phyloP scores from a whole-genome alignment of 2,888 invertebrate genomes.

The Sisyra terminalis region DNA sequence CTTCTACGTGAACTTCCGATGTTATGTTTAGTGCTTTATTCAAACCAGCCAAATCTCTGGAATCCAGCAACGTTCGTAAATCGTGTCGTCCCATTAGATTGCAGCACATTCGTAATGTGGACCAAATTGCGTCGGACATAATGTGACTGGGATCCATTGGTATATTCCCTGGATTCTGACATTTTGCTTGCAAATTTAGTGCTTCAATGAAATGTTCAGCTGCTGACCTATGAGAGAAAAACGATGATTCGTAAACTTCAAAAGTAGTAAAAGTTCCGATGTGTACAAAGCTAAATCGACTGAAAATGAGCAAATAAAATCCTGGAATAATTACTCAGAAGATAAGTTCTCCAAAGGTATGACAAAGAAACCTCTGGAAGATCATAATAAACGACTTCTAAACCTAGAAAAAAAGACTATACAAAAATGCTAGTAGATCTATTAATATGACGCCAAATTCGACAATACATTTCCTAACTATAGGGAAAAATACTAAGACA shows the following conservation, averaged over 20 bases:
- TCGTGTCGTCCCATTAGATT: conserved; percentile 61
- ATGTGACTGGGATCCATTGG: conserved; percentile 29
- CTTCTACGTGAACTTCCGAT: too few relatives aligned
- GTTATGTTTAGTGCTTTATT: conserved; percentile 33
- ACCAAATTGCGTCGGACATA: conserved; percentile 91
- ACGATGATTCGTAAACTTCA: not conserved
- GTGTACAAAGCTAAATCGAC: too few relatives aligned
- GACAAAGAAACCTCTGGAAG: too few relatives aligned
- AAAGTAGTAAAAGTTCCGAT: not conserved
- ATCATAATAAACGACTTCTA: too few relatives aligned
- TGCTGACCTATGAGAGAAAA: conserved; percentile 51
- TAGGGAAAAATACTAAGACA: too few relatives aligned
- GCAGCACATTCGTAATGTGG: conserved; percentile 74
- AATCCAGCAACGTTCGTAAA: conserved; percentile 40
- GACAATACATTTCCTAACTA: too few relatives aligned
- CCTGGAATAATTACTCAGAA: too few relatives aligned
- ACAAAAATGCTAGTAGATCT: too few relatives aligned
- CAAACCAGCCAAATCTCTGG: conserved; percentile 39
- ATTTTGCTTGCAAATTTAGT: conserved; percentile 78
- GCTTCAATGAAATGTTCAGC: conserved; percentile 90
- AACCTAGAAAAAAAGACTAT: too few relatives aligned
- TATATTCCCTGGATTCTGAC: conserved; percentile 32
- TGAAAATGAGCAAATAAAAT: too few relatives aligned
- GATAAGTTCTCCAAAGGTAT: too few relatives aligned
- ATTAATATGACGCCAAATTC: too few relatives aligned